Conservation (phyloP, 2,797 vertebrate genomes). For the Chrosomus eos region DNA sequence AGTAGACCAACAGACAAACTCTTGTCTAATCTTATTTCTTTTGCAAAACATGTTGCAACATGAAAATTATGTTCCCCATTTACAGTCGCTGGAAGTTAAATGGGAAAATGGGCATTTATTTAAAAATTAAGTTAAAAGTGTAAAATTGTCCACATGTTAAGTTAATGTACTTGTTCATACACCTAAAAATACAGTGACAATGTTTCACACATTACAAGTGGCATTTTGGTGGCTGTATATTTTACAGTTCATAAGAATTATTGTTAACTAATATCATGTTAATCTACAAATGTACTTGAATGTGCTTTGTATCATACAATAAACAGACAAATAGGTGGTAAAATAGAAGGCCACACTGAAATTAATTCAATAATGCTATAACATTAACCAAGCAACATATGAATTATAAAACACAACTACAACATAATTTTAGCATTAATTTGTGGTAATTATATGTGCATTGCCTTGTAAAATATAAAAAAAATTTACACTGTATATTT, state of each 20-base stretch:
- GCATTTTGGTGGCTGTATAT: background rate
- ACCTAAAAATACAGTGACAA: background rate
- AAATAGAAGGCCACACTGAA: background rate
- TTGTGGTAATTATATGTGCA: background rate
- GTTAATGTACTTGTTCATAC: background rate
- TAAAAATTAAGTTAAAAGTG: background rate
- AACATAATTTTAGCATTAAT: background rate
- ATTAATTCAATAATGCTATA: background rate
- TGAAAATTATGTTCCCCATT: background rate
- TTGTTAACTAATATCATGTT: background rate
- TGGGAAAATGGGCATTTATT: background rate
- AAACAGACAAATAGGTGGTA: background rate
- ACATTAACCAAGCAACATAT: background rate
- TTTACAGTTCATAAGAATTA: background rate
- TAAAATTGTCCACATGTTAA: background rate
- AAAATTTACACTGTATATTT: background rate
- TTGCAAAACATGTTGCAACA: background rate
- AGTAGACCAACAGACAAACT: constrained; percentile 46
- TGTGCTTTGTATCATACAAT: background rate
- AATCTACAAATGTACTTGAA: background rate
- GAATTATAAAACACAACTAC: background rate
- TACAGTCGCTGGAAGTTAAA: background rate
- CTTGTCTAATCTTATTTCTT: constrained; percentile 24
- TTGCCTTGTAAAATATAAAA: background rate
- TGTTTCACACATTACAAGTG: background rate